phyloP scores from a whole-genome alignment of 2,888 invertebrate species.

The Euplexia lucipara region DNA sequence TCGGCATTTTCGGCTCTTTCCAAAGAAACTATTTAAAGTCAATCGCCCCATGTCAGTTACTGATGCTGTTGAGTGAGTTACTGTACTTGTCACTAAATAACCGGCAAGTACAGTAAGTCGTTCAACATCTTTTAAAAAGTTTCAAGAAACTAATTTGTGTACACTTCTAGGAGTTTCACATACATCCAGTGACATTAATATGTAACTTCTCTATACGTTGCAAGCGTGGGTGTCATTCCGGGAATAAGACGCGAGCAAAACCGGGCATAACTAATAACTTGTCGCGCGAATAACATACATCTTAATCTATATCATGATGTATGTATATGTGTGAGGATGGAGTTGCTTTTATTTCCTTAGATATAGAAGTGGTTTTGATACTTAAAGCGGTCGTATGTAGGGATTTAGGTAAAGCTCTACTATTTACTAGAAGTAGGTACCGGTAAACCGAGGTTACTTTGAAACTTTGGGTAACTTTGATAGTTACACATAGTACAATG shows the following conservation, averaged over 20 bases:
- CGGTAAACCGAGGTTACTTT: too few species aligned
- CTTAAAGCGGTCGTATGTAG: neutral
- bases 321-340: neutral
- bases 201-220: constrained; percentile 68
- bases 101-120: neutral
- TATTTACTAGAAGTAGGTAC: too few species aligned
- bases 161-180: constrained; percentile 57
- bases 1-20: too few species aligned
- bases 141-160: constrained; percentile 37
- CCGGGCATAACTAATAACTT: constrained; percentile 76
- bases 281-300: constrained; percentile 71
- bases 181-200: constrained; percentile 70
- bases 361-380: neutral
- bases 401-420: too few species aligned
- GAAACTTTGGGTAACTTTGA: too few species aligned
- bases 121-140: constrained; percentile 17
- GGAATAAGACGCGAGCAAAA: constrained; percentile 71
- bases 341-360: neutral
- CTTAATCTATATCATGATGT: constrained; percentile 57
- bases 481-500: too few species aligned
- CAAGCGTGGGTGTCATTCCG: constrained; percentile 76
- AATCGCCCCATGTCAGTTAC: too few species aligned
- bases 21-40: neutral
- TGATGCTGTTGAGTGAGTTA: too few species aligned
- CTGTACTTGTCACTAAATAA: too few species aligned